These are phyloP conservation scores for Epizoanthus illoricatus DNA, from an alignment of 92 coral and sea anemone species.

Conservation along the genomic window DNA sequence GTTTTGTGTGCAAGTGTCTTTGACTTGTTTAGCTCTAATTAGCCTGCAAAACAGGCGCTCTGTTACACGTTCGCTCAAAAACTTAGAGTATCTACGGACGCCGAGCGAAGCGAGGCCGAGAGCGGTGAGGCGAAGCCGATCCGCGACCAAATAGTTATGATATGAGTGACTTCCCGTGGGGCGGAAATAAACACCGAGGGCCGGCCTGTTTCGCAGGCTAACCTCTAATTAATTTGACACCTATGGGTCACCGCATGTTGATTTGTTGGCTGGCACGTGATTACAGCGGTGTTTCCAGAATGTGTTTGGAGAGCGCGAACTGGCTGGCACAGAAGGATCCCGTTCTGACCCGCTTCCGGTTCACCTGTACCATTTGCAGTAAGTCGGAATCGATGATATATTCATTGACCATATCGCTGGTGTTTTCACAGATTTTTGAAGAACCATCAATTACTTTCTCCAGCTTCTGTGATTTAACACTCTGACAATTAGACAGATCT, in stretches of 20 bases:
- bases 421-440: neutral
- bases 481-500: slow-evolving; percentile 1
- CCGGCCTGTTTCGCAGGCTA: too few relatives aligned
- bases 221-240: too few relatives aligned
- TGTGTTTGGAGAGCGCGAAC: slow-evolving; percentile 72
- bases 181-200: too few relatives aligned
- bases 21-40: too few relatives aligned
- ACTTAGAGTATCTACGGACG: too few relatives aligned
- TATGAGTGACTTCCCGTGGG: too few relatives aligned
- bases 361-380: neutral
- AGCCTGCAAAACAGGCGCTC: too few relatives aligned
- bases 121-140: too few relatives aligned
- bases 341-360: slow-evolving; percentile 43
- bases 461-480: neutral
- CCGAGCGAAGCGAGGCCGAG: too few relatives aligned
- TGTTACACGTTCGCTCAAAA: too few relatives aligned
- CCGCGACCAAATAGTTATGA: too few relatives aligned
- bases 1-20: too few relatives aligned
- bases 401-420: neutral
- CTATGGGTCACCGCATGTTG: neutral
- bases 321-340: slow-evolving; percentile 67
- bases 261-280: neutral
- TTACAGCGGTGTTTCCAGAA: slow-evolving; percentile 77
- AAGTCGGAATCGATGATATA: neutral
- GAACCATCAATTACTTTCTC: neutral